Base-by-base conservation (phyloP, 1,140 invertebrate genomes). In the Ceratosolen fusciceps region DNA sequence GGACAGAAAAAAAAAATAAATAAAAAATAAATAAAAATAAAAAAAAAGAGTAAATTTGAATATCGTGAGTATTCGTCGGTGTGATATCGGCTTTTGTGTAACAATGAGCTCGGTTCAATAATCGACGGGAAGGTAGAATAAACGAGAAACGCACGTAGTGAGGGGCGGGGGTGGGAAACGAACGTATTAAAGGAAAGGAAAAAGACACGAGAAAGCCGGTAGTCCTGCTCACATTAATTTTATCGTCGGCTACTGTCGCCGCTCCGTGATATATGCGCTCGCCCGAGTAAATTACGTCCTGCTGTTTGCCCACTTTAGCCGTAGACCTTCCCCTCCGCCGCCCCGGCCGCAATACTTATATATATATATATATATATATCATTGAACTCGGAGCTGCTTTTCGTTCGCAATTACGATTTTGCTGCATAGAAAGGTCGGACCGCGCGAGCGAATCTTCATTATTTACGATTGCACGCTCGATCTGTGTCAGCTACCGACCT, bases 221-320 rank as follows among this genome's bases (percentile, higher is more conserved):
- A 79, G 77, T 78, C 71, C 21, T 47, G 60, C 52, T 65, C 58
- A 47, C 47, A 74, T 73, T 79, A 74, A 72, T 54, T 79, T 79
- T 79, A 79, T 79, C 71, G 70, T 4, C 39, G 43, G 58, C 49
- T 43, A 79, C 71, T 79, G 77, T 79, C 77, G 54, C 71, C 71
- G 70, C 31, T 54, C 16, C 9, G 58, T 79, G 77, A 79, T 79
- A 79, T 79, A 79, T 58, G 71, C 43, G 60, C 58, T 54, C 34
- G 39, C 12, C n/a, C 68, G 26, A 29, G 67, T 72, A 71, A 71
- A 77, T 77, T 77, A 71, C 67, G 37, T 67, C 67, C 26, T 52
- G 31, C 24, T 60, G 34, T 26, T 10, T 62, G 21, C 29, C 60
- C 60, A 62, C 10, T 62, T 0, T 10, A 29, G 2, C n/a, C n/a